phyloP scores from a whole-genome alignment of 2,113 vertebrate species.

The Albula goreensis region DNA sequence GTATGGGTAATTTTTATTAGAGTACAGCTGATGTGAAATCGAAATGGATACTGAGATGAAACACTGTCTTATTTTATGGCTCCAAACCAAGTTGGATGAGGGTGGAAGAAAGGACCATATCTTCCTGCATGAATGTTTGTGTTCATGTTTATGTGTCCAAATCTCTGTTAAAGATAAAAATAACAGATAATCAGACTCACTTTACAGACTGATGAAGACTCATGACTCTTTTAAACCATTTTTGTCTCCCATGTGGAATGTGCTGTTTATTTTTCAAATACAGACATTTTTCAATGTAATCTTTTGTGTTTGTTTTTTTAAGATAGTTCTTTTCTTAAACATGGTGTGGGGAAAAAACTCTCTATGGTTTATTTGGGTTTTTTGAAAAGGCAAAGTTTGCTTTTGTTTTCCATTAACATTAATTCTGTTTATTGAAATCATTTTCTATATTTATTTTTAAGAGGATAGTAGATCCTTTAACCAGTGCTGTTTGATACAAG shows the following conservation, averaged over 20 bases:
- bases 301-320: not conserved
- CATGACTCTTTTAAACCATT: not conserved
- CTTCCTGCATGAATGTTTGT: not conserved
- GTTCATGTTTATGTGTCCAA: not conserved
- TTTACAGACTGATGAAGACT: not conserved
- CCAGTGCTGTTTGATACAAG: not conserved
- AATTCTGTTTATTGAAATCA: not conserved
- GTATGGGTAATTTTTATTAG: not conserved
- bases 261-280: not conserved
- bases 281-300: not conserved
- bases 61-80: not conserved
- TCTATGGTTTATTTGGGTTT: not conserved
- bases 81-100: not conserved
- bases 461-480: not conserved
- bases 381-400: not conserved
- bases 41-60: not conserved
- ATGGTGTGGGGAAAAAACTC: not conserved
- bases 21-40: not conserved
- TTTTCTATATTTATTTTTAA: conserved; percentile 4
- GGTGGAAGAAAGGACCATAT: not conserved
- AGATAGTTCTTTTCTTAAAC: not conserved
- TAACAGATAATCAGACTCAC: not conserved
- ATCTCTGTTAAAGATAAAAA: not conserved
- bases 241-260: not conserved
- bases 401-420: not conserved